Conservation (phyloP, 2,113 vertebrate genomes). For the Tinamus guttatus region DNA sequence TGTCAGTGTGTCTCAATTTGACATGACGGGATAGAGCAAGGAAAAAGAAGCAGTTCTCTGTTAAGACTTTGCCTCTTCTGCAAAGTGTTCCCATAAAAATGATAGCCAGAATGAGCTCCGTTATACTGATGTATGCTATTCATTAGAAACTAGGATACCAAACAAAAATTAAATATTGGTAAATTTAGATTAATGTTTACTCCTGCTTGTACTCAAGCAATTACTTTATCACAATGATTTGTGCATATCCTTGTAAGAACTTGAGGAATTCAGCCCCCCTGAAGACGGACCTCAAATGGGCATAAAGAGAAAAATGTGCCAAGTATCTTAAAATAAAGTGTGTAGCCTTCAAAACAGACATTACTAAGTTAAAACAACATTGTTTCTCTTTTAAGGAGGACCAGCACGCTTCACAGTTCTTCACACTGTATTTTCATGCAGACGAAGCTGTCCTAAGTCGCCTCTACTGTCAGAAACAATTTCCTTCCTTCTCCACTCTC, state of each 20-base stretch:
- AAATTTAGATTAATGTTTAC: background rate
- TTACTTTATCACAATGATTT: background rate
- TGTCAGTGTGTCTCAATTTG: background rate
- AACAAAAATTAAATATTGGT: background rate
- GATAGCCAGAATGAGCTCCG: background rate
- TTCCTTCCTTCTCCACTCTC: background rate
- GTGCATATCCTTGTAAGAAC: background rate
- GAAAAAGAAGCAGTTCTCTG: background rate
- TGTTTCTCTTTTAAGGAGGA: background rate
- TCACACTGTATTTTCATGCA: background rate
- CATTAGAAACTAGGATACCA: slow-evolving; percentile 3
- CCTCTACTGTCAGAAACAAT: background rate
- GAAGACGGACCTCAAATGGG: background rate
- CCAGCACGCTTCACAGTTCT: background rate
- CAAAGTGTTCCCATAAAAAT: background rate
- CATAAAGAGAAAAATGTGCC: background rate
- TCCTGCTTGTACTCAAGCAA: background rate
- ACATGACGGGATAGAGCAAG: background rate
- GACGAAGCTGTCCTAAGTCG: background rate
- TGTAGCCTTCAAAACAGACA: slow-evolving; percentile 5
- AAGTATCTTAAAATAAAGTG: slow-evolving; percentile 20
- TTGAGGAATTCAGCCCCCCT: background rate
- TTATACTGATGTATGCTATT: rapidly evolving
- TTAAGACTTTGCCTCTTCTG: background rate
- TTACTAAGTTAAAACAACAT: slow-evolving; percentile 10